Conservation (phyloP, 2,113 vertebrate genomes). For the Polypterus senegalus region DNA sequence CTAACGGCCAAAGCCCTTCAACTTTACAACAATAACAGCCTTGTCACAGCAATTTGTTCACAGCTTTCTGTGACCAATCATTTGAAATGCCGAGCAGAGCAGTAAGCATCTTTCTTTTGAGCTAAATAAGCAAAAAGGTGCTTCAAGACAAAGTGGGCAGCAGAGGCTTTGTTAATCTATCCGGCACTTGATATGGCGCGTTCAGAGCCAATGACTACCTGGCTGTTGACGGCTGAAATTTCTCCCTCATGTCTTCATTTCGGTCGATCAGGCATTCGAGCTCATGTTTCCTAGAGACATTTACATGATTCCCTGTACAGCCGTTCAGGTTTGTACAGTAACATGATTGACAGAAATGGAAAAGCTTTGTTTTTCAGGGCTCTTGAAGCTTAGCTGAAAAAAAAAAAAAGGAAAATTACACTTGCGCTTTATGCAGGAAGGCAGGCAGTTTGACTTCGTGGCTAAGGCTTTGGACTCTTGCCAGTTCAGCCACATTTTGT, state of each 20-base stretch:
- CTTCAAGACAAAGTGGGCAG: constrained; percentile 35
- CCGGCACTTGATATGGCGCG: constrained; percentile 1
- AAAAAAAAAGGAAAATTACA: too few relatives aligned
- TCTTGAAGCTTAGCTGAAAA: too few relatives aligned
- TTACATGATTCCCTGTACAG: constrained; percentile 1
- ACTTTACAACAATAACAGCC: constrained; percentile 50
- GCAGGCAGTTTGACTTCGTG: too few relatives aligned
- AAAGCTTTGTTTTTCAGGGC: too few relatives aligned
- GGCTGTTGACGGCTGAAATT: constrained; percentile 1
- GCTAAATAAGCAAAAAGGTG: constrained; percentile 25
- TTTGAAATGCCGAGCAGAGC: constrained; percentile 41
- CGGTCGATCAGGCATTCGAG: too few relatives aligned
- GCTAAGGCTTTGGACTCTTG: too few relatives aligned
- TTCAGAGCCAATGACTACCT: not conserved
- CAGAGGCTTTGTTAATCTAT: constrained; percentile 46
- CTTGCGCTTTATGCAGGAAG: too few relatives aligned
- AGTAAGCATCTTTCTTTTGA: constrained; percentile 29
- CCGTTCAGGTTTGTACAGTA: constrained; percentile 1
- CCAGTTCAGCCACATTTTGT: too few relatives aligned
- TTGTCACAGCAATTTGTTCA: constrained; percentile 63
- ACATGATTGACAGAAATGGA: too few relatives aligned
- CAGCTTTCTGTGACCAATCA: constrained; percentile 50
- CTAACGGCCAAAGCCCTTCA: constrained; percentile 60
- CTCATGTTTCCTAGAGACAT: not conserved
- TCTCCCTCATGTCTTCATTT: not conserved